Evolutionary conservation across 2,888 invertebrate species (phyloP).

Genomic region (Graphium colonna): DNA sequence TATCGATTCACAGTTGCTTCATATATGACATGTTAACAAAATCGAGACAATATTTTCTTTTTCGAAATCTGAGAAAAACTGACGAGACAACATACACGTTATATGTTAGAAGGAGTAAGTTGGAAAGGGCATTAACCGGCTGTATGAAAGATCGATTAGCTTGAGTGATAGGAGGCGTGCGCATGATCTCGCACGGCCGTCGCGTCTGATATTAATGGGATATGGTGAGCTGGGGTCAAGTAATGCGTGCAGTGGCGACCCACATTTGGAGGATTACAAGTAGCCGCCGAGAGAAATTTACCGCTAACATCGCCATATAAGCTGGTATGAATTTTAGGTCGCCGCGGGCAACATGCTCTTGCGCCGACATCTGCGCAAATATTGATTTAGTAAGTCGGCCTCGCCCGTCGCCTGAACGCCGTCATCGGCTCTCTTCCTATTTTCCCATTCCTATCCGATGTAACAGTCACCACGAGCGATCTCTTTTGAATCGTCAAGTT

Average conservation of each 20-base stretch:
- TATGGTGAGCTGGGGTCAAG: slow-evolving; percentile 70
- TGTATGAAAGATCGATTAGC: background rate
- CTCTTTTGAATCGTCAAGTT: slow-evolving; percentile 29
- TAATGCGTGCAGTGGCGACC: slow-evolving; percentile 74
- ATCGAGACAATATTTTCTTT: too few species aligned
- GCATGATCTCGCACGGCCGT: slow-evolving; percentile 4
- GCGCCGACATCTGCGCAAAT: slow-evolving; percentile 79
- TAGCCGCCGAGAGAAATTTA: slow-evolving; percentile 77
- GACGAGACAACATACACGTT: too few species aligned
- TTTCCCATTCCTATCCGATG: slow-evolving; percentile 34
- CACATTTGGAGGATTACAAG: slow-evolving; percentile 78
- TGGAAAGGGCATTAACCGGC: background rate
- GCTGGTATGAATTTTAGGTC: slow-evolving; percentile 79
- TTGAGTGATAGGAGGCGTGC: background rate
- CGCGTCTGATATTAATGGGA: slow-evolving; percentile 55
- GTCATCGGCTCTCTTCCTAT: slow-evolving; percentile 34
- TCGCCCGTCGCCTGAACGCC: slow-evolving; percentile 44
- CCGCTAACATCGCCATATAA: slow-evolving; percentile 79
- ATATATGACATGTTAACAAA: too few species aligned
- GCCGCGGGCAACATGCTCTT: slow-evolving; percentile 76
- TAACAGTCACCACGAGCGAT: slow-evolving; percentile 35
- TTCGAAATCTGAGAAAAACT: too few species aligned
- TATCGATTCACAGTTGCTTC: too few species aligned
- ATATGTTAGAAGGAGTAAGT: too few species aligned
- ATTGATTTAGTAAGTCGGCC: slow-evolving; percentile 77